phyloP scores from a whole-genome alignment of 2,113 vertebrate species.

The Ciconia maguari region DNA sequence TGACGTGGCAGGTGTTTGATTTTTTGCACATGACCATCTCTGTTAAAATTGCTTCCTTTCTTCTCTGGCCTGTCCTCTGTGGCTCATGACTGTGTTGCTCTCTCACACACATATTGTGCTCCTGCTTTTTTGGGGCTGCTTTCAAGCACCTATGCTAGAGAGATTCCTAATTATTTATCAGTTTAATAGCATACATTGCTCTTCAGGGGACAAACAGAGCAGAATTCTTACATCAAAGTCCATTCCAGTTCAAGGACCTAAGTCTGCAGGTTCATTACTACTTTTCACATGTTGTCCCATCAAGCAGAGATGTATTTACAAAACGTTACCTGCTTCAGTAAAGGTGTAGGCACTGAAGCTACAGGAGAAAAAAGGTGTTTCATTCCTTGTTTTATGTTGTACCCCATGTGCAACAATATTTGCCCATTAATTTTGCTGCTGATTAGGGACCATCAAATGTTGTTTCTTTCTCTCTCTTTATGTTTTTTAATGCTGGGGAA shows the following conservation, averaged over 20 bases:
- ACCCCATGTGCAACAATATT: not conserved
- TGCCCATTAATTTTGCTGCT: not conserved
- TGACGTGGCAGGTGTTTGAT: not conserved
- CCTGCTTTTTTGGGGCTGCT: not conserved
- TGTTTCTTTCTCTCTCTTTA: slow-evolving; percentile 17
- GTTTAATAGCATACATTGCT: not conserved
- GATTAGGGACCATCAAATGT: not conserved
- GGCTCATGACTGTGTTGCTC: not conserved
- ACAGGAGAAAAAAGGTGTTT: slow-evolving; percentile 34
- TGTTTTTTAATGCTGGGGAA: not conserved
- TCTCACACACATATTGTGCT: not conserved
- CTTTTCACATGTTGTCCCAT: not conserved
- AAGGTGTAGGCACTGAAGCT: not conserved
- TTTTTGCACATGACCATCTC: not conserved
- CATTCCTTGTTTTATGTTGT: slow-evolving; percentile 4
- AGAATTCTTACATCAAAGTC: not conserved
- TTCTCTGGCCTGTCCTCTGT: not conserved
- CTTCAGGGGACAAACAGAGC: not conserved
- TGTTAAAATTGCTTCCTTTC: not conserved
- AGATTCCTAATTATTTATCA: slow-evolving; percentile 2
- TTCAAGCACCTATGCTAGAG: not conserved
- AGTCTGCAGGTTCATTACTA: not conserved
- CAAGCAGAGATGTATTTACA: not conserved
- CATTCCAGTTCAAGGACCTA: not conserved
- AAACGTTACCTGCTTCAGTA: not conserved